Conservation (phyloP, 1,140 invertebrate genomes). For the Mactra quadrangularis region DNA sequence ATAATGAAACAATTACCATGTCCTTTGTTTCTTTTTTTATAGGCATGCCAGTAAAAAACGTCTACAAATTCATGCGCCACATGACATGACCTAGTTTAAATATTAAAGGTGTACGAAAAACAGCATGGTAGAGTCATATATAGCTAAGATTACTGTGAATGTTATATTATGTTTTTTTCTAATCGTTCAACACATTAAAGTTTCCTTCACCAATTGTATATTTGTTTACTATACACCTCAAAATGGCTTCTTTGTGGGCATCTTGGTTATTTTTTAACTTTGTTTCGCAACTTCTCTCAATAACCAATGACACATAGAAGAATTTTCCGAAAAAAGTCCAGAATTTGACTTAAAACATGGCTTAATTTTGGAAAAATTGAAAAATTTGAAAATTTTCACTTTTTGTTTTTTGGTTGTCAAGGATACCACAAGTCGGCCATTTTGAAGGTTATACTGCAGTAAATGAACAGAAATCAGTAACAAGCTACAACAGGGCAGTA, state of each 20-base stretch:
- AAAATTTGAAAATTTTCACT: no score
- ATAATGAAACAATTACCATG: slow-evolving; percentile 27
- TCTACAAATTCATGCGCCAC: slow-evolving; percentile 47
- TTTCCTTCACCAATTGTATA: slow-evolving; percentile 44
- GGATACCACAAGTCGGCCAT: background rate
- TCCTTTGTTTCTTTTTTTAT: slow-evolving; percentile 22
- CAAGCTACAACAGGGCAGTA: slow-evolving; percentile 46
- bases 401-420: no score
- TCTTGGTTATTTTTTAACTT: background rate
- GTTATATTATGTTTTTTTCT: slow-evolving; percentile 38
- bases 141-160: slow-evolving; percentile 35
- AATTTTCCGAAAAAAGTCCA: no score
- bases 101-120: slow-evolving; percentile 27
- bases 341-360: no score
- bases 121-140: slow-evolving; percentile 30
- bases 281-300: no score
- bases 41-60: slow-evolving; percentile 36
- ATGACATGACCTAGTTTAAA: slow-evolving; percentile 46
- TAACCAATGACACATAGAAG: no score
- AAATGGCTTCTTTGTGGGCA: slow-evolving; percentile 7
- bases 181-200: slow-evolving; percentile 27
- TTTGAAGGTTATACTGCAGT: slow-evolving; percentile 30
- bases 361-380: no score
- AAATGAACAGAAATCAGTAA: slow-evolving; percentile 48
- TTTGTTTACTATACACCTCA: slow-evolving; percentile 40